Evolutionary conservation across 2,888 invertebrate genomes (phyloP).

Genomic region (Sabatieria punctata): DNA sequence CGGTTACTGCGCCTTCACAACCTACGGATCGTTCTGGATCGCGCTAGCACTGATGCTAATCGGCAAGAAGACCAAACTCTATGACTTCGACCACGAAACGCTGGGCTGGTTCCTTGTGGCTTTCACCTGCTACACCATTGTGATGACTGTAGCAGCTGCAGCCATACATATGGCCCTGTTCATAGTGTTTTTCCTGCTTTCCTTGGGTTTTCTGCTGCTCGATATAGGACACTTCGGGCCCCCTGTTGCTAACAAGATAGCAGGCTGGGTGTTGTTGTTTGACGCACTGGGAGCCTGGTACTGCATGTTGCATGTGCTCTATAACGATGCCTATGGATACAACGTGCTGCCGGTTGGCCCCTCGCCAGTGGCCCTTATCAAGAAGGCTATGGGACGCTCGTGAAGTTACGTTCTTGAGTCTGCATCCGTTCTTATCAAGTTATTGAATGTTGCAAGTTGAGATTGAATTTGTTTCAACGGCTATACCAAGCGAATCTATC

Average conservation of each 20-base stretch:
- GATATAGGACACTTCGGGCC: not conserved
- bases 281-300: conserved; percentile 5
- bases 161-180: not conserved
- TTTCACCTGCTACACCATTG: conserved; percentile 3
- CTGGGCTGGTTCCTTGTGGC: not conserved
- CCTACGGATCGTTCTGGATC: conserved; percentile 20
- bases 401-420: no score
- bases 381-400: no score
- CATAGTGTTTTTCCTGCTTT: conserved; percentile 1
- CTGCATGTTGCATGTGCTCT: conserved; percentile 4
- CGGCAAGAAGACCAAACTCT: not conserved
- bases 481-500: no score
- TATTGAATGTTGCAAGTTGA: no score
- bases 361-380: no score
- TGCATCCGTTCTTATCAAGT: no score
- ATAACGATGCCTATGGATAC: not conserved
- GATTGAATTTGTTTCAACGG: no score
- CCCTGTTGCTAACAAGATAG: not conserved
- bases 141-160: conserved; percentile 1
- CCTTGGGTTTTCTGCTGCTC: conserved; percentile 3
- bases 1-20: conserved; percentile 18
- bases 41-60: conserved; percentile 15
- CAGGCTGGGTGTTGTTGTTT: not conserved
- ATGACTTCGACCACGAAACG: not conserved
- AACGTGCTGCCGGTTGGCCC: not conserved